phyloP scores from a whole-genome alignment of 2,797 vertebrate species.

The Danio kyathit region DNA sequence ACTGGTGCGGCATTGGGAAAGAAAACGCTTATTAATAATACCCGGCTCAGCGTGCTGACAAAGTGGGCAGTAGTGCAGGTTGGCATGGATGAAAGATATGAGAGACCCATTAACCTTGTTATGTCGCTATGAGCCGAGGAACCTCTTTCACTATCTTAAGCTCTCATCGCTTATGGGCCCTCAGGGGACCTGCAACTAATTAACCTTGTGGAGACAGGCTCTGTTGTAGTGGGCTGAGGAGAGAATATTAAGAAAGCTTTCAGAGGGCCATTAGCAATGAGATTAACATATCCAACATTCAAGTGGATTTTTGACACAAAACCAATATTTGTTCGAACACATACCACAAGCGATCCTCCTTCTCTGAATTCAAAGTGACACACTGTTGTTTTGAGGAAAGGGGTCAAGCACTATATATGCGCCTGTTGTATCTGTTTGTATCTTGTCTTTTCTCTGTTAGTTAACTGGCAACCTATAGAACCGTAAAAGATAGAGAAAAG shows the following conservation, averaged over 20 bases:
- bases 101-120: constrained; percentile 82
- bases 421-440: no score
- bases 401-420: no score
- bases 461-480: no score
- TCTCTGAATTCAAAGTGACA: constrained; percentile 70
- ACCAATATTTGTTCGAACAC: constrained; percentile 79
- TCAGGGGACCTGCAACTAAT: constrained; percentile 81
- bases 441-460: no score
- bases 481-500: no score
- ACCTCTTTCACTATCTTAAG: constrained; percentile 78
- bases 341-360: constrained; percentile 61
- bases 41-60: constrained; percentile 17
- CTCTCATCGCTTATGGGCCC: constrained; percentile 74
- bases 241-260: constrained; percentile 81
- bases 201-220: constrained; percentile 83
- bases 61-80: constrained; percentile 13
- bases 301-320: constrained; percentile 83
- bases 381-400: background rate
- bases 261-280: constrained; percentile 76
- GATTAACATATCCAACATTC: constrained; percentile 84
- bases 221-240: constrained; percentile 72
- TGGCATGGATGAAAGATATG: constrained; percentile 68
- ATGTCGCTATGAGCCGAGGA: constrained; percentile 68
- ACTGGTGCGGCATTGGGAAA: background rate
- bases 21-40: constrained; percentile 4